Conservation (phyloP, 1,140 invertebrate species). For the Dolichoris vasculosae region DNA sequence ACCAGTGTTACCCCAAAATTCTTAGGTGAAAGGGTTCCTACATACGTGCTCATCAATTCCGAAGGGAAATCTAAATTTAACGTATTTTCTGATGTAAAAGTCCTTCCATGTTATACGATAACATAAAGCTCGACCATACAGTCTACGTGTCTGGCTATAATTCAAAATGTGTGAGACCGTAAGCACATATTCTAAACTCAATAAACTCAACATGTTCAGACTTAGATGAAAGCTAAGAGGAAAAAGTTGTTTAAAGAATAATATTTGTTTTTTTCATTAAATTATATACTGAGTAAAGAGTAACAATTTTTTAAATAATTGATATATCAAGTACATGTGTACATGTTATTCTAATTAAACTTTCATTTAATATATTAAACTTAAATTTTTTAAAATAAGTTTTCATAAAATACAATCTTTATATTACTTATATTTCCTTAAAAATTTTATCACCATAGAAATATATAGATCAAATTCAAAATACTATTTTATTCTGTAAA, state of each 20-base stretch:
- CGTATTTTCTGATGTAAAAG: conserved; percentile 49
- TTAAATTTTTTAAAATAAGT: too few species aligned
- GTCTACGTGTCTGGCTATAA: conserved; percentile 34
- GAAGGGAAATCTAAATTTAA: conserved; percentile 23
- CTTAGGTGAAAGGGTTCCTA: conserved; percentile 30
- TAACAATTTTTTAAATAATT: too few species aligned
- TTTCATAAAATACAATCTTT: too few species aligned
- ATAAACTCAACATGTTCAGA: neutral
- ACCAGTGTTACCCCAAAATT: conserved; percentile 25
- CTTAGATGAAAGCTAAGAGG: neutral
- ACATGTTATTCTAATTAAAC: too few species aligned
- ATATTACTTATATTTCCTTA: too few species aligned
- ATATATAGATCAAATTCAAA: too few species aligned
- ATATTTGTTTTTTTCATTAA: neutral
- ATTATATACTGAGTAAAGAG: too few species aligned
- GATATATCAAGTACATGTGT: too few species aligned
- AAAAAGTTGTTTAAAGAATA: neutral
- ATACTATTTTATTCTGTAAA: too few species aligned
- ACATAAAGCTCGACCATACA: neutral
- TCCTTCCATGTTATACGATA: neutral
- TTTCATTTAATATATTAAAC: too few species aligned
- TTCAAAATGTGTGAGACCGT: conserved; percentile 24
- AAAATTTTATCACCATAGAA: too few species aligned
- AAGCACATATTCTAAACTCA: too few species aligned
- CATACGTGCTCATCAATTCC: neutral